These are phyloP conservation scores for Dorcus hopei DNA, from an alignment of 2,888 invertebrate species.

Conservation along the genomic window DNA sequence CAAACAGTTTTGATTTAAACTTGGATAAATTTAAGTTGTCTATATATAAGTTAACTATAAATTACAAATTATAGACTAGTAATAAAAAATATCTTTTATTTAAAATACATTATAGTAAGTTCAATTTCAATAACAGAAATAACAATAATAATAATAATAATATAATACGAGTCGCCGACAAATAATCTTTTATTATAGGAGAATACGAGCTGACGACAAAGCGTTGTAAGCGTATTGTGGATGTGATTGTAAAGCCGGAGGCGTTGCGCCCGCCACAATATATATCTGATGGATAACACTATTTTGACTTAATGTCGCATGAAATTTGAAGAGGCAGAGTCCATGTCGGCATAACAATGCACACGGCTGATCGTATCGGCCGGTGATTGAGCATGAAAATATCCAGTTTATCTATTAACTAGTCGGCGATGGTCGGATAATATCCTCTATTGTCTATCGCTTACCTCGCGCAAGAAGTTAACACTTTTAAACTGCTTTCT, in stretches of 20 bases:
- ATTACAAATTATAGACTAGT: neutral
- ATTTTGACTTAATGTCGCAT: slow-evolving; percentile 51
- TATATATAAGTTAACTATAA: neutral
- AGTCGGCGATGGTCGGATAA: slow-evolving; percentile 44
- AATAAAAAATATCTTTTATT: neutral
- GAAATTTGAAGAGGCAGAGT: slow-evolving; percentile 49
- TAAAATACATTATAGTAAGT: no score
- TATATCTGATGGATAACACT: slow-evolving; percentile 46
- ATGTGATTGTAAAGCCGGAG: slow-evolving; percentile 22
- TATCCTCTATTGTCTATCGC: slow-evolving; percentile 43
- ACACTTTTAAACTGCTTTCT: slow-evolving; percentile 31
- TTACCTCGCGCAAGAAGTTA: slow-evolving; percentile 34
- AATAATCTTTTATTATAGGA: slow-evolving; percentile 11
- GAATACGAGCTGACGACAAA: slow-evolving; percentile 18
- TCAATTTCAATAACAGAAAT: neutral
- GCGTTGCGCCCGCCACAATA: slow-evolving; percentile 16
- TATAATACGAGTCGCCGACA: slow-evolving; percentile 3
- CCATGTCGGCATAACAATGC: slow-evolving; percentile 47
- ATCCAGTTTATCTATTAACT: slow-evolving; percentile 51
- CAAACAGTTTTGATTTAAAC: no score
- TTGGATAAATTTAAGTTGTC: no score
- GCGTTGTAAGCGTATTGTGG: slow-evolving; percentile 13
- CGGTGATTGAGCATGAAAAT: slow-evolving; percentile 50
- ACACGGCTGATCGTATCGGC: slow-evolving; percentile 46
- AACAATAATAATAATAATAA: neutral